These are phyloP conservation scores for Polypterus bichir DNA, from an alignment of 2,113 vertebrate genomes.

Conservation along the genomic window DNA sequence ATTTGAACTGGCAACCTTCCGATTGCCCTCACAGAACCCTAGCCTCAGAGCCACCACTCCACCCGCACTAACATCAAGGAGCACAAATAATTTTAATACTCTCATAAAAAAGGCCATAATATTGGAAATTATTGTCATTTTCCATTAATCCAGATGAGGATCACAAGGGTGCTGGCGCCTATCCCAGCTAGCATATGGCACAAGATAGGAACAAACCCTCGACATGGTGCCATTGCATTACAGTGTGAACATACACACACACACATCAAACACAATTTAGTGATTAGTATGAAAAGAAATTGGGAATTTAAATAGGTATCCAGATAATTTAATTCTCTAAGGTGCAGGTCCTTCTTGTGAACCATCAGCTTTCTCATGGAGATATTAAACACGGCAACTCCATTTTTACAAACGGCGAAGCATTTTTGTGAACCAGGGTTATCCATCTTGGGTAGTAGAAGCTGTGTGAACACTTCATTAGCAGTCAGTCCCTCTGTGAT, in stretches of 20 bases:
- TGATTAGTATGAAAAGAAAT: no score
- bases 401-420: constrained; percentile 23
- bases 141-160: background rate
- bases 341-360: constrained; percentile 37
- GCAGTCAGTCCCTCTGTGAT: constrained; percentile 20
- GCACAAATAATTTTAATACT: accelerated
- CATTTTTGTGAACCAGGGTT: constrained; percentile 18
- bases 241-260: background rate
- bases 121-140: background rate
- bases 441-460: constrained; percentile 31
- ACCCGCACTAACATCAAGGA: no score
- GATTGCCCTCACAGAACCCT: no score
- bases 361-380: constrained; percentile 28
- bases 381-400: constrained; percentile 40
- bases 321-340: constrained; percentile 4
- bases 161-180: background rate
- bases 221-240: background rate
- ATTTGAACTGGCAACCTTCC: no score
- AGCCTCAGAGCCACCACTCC: no score
- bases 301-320: no score
- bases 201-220: no score
- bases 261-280: no score
- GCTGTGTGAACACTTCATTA: constrained; percentile 13
- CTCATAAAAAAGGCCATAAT: background rate
- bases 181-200: no score